phyloP scores from a whole-genome alignment of 2,113 vertebrate genomes.

The Lanius ludovicianus region DNA sequence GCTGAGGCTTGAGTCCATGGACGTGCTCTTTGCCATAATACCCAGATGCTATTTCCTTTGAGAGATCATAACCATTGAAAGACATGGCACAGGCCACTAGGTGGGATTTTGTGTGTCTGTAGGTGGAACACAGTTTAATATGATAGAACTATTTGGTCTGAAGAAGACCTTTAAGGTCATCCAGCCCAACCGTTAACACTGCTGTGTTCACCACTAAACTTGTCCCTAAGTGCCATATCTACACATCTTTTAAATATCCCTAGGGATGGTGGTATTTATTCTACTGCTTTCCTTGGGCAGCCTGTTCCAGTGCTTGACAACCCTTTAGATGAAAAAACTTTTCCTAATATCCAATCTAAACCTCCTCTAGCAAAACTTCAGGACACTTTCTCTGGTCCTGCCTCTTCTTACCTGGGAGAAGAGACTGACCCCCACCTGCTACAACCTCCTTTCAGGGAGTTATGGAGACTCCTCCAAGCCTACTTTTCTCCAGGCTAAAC shows the following conservation, averaged over 20 bases:
- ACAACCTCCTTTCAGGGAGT: background rate
- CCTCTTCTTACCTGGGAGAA: background rate
- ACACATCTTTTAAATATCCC: background rate
- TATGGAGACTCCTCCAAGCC: background rate
- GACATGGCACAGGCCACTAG: background rate
- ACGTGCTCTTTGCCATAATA: background rate
- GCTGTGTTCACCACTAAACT: background rate
- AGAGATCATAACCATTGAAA: background rate
- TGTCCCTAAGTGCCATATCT: background rate
- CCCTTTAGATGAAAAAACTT: background rate
- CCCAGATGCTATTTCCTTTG: background rate
- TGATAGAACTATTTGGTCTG: background rate
- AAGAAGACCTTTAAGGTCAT: background rate
- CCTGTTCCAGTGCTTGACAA: background rate
- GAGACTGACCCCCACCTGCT: background rate
- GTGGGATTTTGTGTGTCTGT: background rate
- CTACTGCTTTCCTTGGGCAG: background rate
- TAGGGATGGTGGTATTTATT: background rate
- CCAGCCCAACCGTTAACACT: background rate
- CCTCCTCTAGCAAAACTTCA: background rate
- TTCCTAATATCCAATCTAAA: background rate
- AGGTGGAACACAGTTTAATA: background rate
- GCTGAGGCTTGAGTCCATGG: background rate
- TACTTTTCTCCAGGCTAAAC: background rate
- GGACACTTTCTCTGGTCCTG: background rate